Evolutionary conservation across 2,888 invertebrate genomes (phyloP).

Genomic region (Hipparchia sbordonii): DNA sequence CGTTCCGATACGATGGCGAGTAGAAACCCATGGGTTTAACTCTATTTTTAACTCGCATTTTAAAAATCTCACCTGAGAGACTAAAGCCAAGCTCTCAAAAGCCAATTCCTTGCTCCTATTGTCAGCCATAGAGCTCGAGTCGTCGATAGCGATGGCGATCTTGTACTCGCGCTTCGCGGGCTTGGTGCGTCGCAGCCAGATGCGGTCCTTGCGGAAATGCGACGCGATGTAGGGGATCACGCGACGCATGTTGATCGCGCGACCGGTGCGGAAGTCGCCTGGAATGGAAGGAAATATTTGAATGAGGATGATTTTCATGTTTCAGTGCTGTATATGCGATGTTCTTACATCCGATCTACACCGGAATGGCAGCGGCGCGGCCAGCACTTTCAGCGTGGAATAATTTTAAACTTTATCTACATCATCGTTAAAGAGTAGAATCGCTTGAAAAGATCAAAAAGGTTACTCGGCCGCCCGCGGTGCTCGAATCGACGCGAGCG

Average conservation of each 20-base stretch:
- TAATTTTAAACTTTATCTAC: no score
- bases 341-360: no score
- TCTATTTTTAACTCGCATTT: neutral
- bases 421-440: no score
- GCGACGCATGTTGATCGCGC: conserved; percentile 97
- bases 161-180: conserved; percentile 98
- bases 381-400: no score
- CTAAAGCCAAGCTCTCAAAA: conserved; percentile 96
- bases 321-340: no score
- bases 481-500: no score
- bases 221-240: conserved; percentile 99
- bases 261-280: conserved; percentile 98
- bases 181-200: conserved; percentile 98
- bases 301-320: no score
- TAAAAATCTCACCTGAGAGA: conserved; percentile 83
- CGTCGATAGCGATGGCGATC: conserved; percentile 97
- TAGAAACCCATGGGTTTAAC: no score
- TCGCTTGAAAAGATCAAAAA: no score
- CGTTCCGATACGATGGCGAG: no score
- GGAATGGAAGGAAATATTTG: conserved; percentile 43
- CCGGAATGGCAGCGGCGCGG: no score
- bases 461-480: no score
- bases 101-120: conserved; percentile 95
- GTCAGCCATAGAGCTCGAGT: conserved; percentile 96
- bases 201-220: conserved; percentile 99